phyloP scores from a whole-genome alignment of 2,888 invertebrate genomes.

The Luperina nickerlii region DNA sequence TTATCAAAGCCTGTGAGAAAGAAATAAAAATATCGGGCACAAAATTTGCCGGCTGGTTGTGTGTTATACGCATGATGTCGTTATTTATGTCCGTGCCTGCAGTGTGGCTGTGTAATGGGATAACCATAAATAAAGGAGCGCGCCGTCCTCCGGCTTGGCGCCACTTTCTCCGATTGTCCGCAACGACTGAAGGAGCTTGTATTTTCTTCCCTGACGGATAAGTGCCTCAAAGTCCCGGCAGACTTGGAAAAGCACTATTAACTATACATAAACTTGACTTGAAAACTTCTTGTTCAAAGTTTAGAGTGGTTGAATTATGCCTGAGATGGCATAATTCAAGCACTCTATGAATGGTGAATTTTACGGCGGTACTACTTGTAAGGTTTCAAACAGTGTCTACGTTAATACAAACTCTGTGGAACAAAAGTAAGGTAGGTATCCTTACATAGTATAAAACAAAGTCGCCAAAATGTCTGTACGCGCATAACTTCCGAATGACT shows the following conservation, averaged over 20 bases:
- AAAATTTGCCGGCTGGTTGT: constrained; percentile 62
- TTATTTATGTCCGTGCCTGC: constrained; percentile 70
- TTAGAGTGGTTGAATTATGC: constrained; percentile 16
- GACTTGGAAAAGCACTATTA: constrained; percentile 42
- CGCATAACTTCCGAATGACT: too few species aligned
- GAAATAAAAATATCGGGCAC: constrained; percentile 42
- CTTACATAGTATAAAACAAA: too few species aligned
- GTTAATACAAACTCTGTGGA: neutral
- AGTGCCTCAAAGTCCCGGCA: constrained; percentile 41
- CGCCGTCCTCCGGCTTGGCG: constrained; percentile 50
- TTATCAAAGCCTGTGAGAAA: constrained; percentile 33
- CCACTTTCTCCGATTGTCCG: constrained; percentile 53
- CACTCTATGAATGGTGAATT: neutral
- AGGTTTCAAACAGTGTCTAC: neutral
- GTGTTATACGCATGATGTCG: constrained; percentile 63
- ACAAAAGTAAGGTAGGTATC: neutral
- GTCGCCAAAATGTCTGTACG: too few species aligned
- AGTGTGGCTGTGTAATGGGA: constrained; percentile 64
- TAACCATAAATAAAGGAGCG: constrained; percentile 68
- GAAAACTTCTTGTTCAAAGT: constrained; percentile 44
- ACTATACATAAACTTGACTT: constrained; percentile 33
- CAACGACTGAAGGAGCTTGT: constrained; percentile 43
- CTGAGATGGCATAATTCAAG: too few species aligned
- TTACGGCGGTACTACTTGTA: neutral
- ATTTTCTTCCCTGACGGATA: constrained; percentile 52